Base-by-base conservation (phyloP, 2,888 invertebrate species). In the Actias luna region DNA sequence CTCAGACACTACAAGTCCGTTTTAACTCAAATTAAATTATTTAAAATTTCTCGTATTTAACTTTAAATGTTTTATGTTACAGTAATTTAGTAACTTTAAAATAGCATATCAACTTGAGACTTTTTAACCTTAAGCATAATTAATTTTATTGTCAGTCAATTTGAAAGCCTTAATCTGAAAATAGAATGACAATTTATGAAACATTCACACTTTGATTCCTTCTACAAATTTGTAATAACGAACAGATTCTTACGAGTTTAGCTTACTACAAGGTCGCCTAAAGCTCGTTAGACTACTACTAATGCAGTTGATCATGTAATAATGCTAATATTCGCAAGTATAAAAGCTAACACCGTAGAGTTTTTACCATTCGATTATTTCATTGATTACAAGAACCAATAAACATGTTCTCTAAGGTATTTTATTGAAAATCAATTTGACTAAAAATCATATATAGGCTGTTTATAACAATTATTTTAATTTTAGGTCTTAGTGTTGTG, bases 401-500 rank as follows among this genome's bases (percentile, higher is more conserved):
- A 46, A 46, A 46, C 46, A 46, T 46, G 46, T 12, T 46, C 46
- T 46, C 46, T 35, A 22, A 29, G 50, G 33, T 60, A 50, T 16
- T 46, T 50, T 12, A 12, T 12, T 46, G 22, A 2, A 42, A 42
- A 18, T 18, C 18, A 42, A 39, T 39, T 39, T 16, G 3, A 39
- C n/a, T n/a, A n/a, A 42, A 42, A 42, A 42, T 4, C 16, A 7
- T 42, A 42, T 42, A 42, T 5, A 7, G n/a, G 7, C 16, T 5
- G 1, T 42, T 18, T 18, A 42, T 42, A 18, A 5, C 18, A 16
- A 39, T 2, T 14, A 42, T 33, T 60, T 50, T 63, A 31, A 59
- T 74, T 72, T 5, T 70, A 84, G 82, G 33, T 80, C n/a, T 66
- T 80, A 65, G 70, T 69, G 18, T 63, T 80, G 62, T 76, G 76